Percentiles rank a stretch among this genome's conserved stretches.
These are phyloP conservation scores for Plestiodon gilberti DNA, from an alignment of 2,113 vertebrate species.

Conservation along the genomic window DNA sequence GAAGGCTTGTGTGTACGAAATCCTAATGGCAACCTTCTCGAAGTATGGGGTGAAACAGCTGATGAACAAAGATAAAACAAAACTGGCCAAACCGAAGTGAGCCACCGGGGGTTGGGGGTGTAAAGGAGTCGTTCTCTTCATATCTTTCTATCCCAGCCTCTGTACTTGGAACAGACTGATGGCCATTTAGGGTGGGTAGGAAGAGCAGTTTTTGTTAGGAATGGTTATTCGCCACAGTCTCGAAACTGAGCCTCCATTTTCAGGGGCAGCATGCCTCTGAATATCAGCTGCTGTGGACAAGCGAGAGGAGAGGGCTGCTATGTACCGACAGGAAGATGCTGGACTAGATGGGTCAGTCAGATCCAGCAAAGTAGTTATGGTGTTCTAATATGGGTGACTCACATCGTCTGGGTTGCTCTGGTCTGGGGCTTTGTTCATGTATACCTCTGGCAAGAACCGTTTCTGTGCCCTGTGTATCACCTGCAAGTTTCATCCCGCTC, in stretches of 20 bases:
- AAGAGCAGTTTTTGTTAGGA: not conserved
- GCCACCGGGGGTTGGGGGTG: not conserved
- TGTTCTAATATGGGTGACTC: not conserved
- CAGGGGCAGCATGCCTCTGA: not conserved
- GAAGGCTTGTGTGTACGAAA: not conserved
- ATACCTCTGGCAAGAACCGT: not conserved
- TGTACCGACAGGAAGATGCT: not conserved
- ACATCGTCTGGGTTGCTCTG: not conserved
- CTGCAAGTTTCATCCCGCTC: not conserved
- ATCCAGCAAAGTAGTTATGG: not conserved
- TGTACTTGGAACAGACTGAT: not conserved
- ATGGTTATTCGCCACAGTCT: too few species aligned
- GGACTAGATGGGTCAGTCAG: fast-evolving
- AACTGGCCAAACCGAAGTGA: not conserved
- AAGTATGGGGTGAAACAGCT: not conserved
- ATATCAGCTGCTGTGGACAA: not conserved
- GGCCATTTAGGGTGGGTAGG: not conserved
- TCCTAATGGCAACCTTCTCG: not conserved
- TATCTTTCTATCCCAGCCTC: not conserved
- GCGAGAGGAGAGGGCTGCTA: not conserved
- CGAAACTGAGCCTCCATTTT: not conserved
- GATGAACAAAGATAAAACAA: not conserved
- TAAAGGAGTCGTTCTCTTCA: not conserved
- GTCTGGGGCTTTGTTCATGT: not conserved
- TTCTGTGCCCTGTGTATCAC: not conserved